Conservation (phyloP, 2,888 invertebrate genomes). For the Scaptodrosophila latifasciaeformis region DNA sequence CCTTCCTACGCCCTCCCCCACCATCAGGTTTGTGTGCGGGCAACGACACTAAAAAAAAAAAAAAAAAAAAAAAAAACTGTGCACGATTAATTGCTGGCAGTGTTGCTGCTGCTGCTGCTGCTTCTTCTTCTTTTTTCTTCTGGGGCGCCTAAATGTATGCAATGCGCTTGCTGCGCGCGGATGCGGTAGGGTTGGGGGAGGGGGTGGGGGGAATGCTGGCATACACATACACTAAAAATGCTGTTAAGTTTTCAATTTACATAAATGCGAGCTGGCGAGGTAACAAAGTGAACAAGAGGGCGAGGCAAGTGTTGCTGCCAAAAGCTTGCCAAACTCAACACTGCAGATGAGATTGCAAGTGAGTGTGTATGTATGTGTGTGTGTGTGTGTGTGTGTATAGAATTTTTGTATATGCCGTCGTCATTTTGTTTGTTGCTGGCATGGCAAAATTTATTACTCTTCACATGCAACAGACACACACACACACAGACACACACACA, state of each 20-base stretch:
- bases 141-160: neutral
- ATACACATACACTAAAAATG: conserved; percentile 35
- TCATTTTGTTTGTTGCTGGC: conserved; percentile 30
- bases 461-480: neutral
- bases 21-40: too few relatives aligned
- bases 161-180: neutral
- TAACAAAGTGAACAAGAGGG: too few relatives aligned
- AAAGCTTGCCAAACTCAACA: too few relatives aligned
- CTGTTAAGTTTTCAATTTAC: conserved; percentile 29
- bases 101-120: neutral
- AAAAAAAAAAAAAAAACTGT: conserved; percentile 6
- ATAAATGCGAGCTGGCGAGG: neutral
- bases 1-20: too few relatives aligned
- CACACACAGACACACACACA: neutral
- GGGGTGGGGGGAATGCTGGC: too few relatives aligned
- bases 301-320: too few relatives aligned
- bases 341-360: neutral
- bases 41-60: neutral
- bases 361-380: neutral
- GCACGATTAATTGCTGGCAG: conserved; percentile 32
- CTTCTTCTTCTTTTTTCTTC: too few relatives aligned
- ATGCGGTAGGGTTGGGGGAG: neutral
- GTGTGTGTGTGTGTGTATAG: neutral
- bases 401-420: too few relatives aligned
- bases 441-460: conserved; percentile 27